These are phyloP conservation scores for Echinarachnius parma DNA, from an alignment of 53 echinoderm and acorn worm species.

Conservation along the genomic window DNA sequence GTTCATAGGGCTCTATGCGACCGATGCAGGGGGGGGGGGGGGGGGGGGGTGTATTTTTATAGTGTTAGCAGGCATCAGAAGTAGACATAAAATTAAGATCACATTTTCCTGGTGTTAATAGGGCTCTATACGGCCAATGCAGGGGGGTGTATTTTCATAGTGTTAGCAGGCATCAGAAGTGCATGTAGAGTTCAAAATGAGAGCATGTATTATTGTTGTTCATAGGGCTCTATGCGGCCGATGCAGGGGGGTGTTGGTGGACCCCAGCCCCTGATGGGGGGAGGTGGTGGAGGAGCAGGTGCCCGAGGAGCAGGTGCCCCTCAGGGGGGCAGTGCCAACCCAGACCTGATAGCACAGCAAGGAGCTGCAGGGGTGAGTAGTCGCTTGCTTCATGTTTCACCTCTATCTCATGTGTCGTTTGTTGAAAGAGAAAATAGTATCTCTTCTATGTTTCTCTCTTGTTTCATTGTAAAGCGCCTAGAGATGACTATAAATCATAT, in stretches of 20 bases:
- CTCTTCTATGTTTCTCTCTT: too few species aligned
- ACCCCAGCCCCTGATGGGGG: conserved; percentile 47
- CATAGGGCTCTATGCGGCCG: conserved; percentile 41
- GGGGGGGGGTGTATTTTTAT: too few species aligned
- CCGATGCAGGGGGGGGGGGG: conserved; percentile 31
- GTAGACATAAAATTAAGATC: too few species aligned
- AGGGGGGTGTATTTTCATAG: too few species aligned
- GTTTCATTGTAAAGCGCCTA: too few species aligned
- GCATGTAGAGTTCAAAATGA: too few species aligned
- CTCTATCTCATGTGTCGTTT: too few species aligned
- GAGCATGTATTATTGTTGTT: neutral
- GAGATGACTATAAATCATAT: too few species aligned
- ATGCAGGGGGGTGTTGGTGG: conserved; percentile 38
- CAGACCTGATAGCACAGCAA: conserved; percentile 31
- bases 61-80: too few species aligned
- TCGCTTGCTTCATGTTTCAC: conserved; percentile 2
- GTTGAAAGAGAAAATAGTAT: neutral
- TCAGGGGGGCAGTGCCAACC: conserved; percentile 16
- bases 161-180: too few species aligned
- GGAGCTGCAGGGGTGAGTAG: conserved; percentile 23
- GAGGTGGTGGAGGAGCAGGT: neutral
- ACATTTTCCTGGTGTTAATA: too few species aligned
- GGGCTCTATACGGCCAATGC: too few species aligned
- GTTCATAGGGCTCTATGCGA: conserved; percentile 37
- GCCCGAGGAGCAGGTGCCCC: conserved; percentile 14